Base-by-base conservation (phyloP, 2,888 invertebrate genomes). In the Chymomyza amoena region DNA sequence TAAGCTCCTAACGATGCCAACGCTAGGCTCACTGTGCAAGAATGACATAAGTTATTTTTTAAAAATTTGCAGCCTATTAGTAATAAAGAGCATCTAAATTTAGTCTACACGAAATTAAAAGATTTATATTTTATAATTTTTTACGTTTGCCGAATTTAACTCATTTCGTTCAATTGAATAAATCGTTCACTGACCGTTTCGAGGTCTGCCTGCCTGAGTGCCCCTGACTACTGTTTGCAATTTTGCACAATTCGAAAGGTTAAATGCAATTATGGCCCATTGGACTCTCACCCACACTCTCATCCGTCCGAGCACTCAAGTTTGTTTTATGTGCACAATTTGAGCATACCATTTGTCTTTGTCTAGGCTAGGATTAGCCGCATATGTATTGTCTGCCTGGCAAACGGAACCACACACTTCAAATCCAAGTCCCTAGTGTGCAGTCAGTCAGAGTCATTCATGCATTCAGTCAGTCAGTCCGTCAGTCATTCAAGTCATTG, bases 111-210 rank as follows among this genome's bases (percentile, higher is more conserved):
- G 2, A 13, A 45, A 13, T 13, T 10, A 13, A 2, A 0, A 15
- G 4, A 7, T 5, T 45, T 0, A 7, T 4, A 13, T 45, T 13
- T 45, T 73, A 70, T 77, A 67, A 70, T 6, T 16, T 13, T 51
- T 36, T 9, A 7, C 16, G 69, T 84, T 78, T 84, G 75, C 73
- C 71, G 70, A 84, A 76, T 81, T 83, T 67, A 83, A 81, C 74
- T 72, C 71, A 68, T 70, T 77, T 76, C 16, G 13, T 20, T 16
- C 78, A 83, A 83, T 87, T 87, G 76, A 72, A 6, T 64, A 54
- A 75, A 69, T 60, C 68, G 72, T 64, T 64, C 39, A 50, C 52
- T n/a, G 20, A 61, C 25, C 1, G 7, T 32, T 32, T 32, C 7
- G 7, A 0, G 32, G 15, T 25, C 39, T 57, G 36, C 15, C 64